phyloP scores from a whole-genome alignment of 1,140 invertebrate species.

The Cotesia chilonis region DNA sequence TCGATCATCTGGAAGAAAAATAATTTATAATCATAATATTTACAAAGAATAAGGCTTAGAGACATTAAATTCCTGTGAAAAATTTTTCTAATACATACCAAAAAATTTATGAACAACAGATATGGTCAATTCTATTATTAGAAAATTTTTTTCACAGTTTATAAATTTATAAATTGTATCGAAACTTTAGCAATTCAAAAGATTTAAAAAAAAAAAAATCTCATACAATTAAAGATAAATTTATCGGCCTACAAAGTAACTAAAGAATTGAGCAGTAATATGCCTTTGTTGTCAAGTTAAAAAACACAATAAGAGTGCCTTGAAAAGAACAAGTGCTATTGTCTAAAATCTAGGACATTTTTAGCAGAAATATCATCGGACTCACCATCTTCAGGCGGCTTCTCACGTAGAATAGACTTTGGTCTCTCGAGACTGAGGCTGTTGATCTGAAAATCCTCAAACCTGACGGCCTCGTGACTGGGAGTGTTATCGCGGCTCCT shows the following conservation, averaged over 20 bases:
- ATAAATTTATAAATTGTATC: too few species aligned
- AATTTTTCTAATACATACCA: too few species aligned
- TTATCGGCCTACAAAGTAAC: too few species aligned
- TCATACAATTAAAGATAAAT: too few species aligned
- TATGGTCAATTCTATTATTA: too few species aligned
- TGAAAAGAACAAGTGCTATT: neutral
- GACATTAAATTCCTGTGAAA: too few species aligned
- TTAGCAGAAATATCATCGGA: neutral
- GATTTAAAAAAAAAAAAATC: too few species aligned
- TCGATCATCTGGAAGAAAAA: conserved; percentile 54
- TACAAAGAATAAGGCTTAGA: too few species aligned
- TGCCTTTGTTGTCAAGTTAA: neutral
- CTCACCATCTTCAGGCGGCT: conserved; percentile 68
- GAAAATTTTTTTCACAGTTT: too few species aligned
- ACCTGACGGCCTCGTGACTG: conserved; percentile 49
- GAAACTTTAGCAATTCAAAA: too few species aligned
- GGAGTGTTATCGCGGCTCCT: conserved; percentile 65
- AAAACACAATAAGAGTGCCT: too few species aligned
- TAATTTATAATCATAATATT: conserved; percentile 33
- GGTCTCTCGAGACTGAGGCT: conserved; percentile 62
- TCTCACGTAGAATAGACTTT: conserved; percentile 77
- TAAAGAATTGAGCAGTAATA: neutral
- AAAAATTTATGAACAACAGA: too few species aligned
- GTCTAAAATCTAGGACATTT: neutral
- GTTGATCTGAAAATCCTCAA: conserved; percentile 53